Conservation (phyloP, 2,113 vertebrate species). For the Gambusia affinis region DNA sequence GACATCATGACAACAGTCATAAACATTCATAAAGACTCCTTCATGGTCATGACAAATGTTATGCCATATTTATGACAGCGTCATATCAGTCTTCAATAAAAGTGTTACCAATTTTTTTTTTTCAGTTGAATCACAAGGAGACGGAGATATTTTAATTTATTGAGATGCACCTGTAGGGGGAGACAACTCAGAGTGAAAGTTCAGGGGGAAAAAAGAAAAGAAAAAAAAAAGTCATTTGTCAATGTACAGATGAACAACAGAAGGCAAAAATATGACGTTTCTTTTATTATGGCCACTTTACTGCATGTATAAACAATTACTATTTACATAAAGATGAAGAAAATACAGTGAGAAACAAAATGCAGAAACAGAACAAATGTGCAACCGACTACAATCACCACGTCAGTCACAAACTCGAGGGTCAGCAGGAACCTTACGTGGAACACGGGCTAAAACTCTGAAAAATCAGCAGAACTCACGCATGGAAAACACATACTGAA, state of each 20-base stretch:
- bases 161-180: background rate
- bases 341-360: constrained; percentile 51
- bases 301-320: constrained; percentile 69
- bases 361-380: constrained; percentile 47
- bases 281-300: constrained; percentile 65
- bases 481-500: constrained; percentile 54
- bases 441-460: constrained; percentile 14
- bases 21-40: too few relatives aligned
- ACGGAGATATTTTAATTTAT: background rate
- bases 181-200: background rate
- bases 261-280: constrained; percentile 54
- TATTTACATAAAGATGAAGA: constrained; percentile 68
- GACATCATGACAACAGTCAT: too few relatives aligned
- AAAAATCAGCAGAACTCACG: constrained; percentile 58
- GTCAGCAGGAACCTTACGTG: constrained; percentile 5
- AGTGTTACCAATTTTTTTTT: background rate
- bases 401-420: constrained; percentile 54
- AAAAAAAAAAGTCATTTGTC: background rate
- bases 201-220: background rate
- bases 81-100: too few relatives aligned
- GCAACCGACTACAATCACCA: constrained; percentile 52
- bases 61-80: too few relatives aligned
- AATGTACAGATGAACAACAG: constrained; percentile 17
- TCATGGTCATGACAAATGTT: too few relatives aligned
- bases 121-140: background rate